Base-by-base conservation (phyloP, 2,888 invertebrate genomes). In the Hydropsyche betteni region DNA sequence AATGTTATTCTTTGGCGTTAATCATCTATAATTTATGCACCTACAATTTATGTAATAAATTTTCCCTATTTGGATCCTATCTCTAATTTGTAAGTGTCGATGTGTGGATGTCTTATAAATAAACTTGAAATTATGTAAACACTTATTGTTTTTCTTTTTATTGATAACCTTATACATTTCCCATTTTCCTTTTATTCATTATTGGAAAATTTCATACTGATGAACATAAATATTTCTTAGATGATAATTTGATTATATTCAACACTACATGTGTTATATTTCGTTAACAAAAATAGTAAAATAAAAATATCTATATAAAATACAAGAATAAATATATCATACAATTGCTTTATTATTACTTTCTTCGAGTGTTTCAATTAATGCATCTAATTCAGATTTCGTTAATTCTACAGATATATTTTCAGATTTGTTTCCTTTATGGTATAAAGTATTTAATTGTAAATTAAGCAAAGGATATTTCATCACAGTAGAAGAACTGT, bases 381-480 rank as follows among this genome's bases (percentile, higher is more conserved):
- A 79, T 80, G 82, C 84, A 8, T 77, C 75, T 76, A 86, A 80
- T 77, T 82, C 81, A 68, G 83, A 82, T 80, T 84, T 85, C 70
- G 82, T 83, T 44, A 84, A 70, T 80, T 86, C 86, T 52, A 80
- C 79, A 55, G 61, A 64, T 81, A 81, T 64, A 80, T 81, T 12
- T 80, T 76, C 68, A 80, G 75, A 33, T 81, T 36, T 50, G 51
- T 75, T 52, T 36, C 77, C 81, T 75, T 80, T 80, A 75, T 80
- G 80, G 69, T 81, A 79, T 51, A 82, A 74, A 52, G 83, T 83
- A 44, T 80, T 81, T n/a, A 86, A 78, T 38, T 81, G 76, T 12
- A 86, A 80, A 78, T 85, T 84, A 6, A 86, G 55, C 24, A 86
- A 71, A 16, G 85, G 83, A 80, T 84, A 84, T 77, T 81, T 82